Evolutionary conservation across 2,888 invertebrate species (phyloP), one percentile per base, ranked within the genome.

Genomic region (Cartodere bifasciata): DNA sequence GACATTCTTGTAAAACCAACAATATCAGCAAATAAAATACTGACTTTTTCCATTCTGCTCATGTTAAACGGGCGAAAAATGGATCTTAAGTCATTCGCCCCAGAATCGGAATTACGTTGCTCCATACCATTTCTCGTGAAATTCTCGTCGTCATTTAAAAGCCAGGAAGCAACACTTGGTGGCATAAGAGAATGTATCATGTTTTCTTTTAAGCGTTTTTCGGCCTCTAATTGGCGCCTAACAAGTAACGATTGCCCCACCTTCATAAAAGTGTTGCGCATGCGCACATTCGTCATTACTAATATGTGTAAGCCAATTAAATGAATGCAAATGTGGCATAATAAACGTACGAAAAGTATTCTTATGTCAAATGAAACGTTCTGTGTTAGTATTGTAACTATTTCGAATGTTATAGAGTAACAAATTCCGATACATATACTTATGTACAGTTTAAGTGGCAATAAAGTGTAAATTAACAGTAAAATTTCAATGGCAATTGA

Each of bases 151-250:
- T 85, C 84, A 39, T 77, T 75, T 65, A 87, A 70, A 30, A 87
- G 56, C 80, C 84, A 85, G 44, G 77, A 73, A 2, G 91, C 90
- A 2, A 92, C 84, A 52, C 81, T 84, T 1, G 88, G 90, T 5
- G 95, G 95, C 95, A 95, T 95, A 35, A 97, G 85, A 13, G 92
- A 94, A 55, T 85, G 85, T 46, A 91, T 92, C 92, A 95, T 94
- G 57, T 91, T 88, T 57, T 94, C 91, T 57, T 94, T 94, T 24
- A 94, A 65, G 52, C 86, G 83, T 49, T 90, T 91, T 56, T 95
- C 95, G 67, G 86, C 75, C 60, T 91, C 88, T 35, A 95, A 62
- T 55, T 94, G 91, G 29, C 83, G 70, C 16, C 90, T 68, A 3
- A 92, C 91, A 35, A 94, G 64, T 36, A 92, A 64, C 47, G 91